Conservation (phyloP, 92 coral and sea anemone genomes). For the Blastomussa wellsi region DNA sequence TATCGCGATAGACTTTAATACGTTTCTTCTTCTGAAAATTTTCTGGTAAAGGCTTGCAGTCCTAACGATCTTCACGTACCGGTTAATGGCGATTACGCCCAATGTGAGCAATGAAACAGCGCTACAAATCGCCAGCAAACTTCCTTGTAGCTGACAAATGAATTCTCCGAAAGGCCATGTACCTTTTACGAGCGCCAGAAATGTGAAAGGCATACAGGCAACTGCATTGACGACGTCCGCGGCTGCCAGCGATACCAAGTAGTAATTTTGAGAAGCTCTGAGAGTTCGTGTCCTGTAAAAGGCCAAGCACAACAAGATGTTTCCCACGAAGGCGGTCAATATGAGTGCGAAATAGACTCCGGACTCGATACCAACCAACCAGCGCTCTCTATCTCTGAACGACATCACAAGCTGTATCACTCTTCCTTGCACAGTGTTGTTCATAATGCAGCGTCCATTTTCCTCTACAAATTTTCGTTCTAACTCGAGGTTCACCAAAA, state of each 20-base stretch:
- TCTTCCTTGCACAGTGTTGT: neutral
- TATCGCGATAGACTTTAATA: neutral
- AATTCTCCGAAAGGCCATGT: slow-evolving; percentile 22
- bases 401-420: neutral
- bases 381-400: neutral
- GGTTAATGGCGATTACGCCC: slow-evolving; percentile 10
- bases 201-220: neutral
- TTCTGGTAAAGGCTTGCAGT: slow-evolving; percentile 12
- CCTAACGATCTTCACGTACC: neutral
- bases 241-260: slow-evolving; percentile 10
- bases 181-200: neutral
- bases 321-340: slow-evolving; percentile 21
- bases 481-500: neutral
- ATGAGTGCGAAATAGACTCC: neutral
- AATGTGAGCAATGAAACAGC: slow-evolving; percentile 2
- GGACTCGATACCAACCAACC: slow-evolving; percentile 18
- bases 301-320: slow-evolving; percentile 1
- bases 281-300: slow-evolving; percentile 1
- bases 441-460: neutral
- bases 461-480: neutral
- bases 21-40: neutral
- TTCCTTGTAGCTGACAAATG: slow-evolving; percentile 14
- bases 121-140: neutral
- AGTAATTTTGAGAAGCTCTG: neutral
- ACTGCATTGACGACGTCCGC: slow-evolving; percentile 17